phyloP scores from a whole-genome alignment of 1,140 invertebrate genomes.

The Lucilia cuprina region DNA sequence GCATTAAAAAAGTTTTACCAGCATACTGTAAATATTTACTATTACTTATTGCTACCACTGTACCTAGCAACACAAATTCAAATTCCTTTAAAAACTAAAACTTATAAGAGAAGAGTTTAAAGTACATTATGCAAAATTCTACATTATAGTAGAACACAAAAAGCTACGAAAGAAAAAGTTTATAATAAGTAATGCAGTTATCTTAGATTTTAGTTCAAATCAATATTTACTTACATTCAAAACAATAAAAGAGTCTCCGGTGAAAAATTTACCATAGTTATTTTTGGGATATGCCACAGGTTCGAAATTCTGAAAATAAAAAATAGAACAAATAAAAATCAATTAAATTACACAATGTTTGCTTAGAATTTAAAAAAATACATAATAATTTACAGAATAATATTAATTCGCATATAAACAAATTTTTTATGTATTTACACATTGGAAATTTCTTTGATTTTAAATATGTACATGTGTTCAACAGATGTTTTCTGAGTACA shows the following conservation, averaged over 20 bases:
- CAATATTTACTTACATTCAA: slow-evolving; percentile 74
- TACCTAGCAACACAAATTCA: no score
- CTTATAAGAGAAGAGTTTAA: neutral
- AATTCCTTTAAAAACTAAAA: no score
- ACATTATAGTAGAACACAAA: neutral
- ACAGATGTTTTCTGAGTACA: neutral
- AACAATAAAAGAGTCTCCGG: slow-evolving; percentile 89
- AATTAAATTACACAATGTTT: neutral
- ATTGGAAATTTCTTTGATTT: neutral
- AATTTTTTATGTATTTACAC: neutral
- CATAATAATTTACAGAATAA: neutral
- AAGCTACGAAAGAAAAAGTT: neutral
- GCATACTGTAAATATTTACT: no score
- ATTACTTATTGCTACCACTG: no score
- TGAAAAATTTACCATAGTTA: slow-evolving; percentile 88
- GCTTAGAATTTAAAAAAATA: neutral
- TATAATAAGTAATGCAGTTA: neutral
- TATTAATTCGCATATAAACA: neutral
- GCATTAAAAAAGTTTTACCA: no score
- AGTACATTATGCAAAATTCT: slow-evolving; percentile 1
- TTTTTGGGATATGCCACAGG: slow-evolving; percentile 76
- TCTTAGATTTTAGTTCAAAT: neutral
- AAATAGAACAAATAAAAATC: slow-evolving; percentile 30
- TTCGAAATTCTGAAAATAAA: slow-evolving; percentile 77
- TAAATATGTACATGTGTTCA: neutral